Evolutionary conservation across 2,888 invertebrate species (phyloP).

Genomic region (Nephrotoma appendiculata): DNA sequence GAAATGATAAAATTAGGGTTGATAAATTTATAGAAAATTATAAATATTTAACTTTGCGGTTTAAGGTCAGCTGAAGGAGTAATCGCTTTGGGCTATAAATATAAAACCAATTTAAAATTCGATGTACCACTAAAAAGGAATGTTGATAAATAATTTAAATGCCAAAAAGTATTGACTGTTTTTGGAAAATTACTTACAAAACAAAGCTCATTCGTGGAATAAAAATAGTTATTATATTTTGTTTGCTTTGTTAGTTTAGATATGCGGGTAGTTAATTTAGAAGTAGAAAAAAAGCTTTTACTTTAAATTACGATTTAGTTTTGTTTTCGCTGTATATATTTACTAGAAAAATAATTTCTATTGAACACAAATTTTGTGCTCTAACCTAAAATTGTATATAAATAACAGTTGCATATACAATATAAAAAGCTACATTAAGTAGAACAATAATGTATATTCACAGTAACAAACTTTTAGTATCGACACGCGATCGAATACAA

Average conservation of each 20-base stretch:
- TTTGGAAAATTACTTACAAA: background rate
- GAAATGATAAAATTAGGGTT: background rate
- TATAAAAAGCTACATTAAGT: background rate
- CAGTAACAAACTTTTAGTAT: background rate
- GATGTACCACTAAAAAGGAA: background rate
- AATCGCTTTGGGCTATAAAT: background rate
- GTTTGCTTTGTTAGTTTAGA: background rate
- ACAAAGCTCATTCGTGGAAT: background rate
- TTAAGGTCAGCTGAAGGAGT: background rate
- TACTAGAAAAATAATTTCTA: background rate
- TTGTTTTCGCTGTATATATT: background rate
- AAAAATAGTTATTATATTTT: background rate
- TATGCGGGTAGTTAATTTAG: background rate
- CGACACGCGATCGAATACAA: background rate
- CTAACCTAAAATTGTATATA: background rate
- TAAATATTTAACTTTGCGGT: background rate
- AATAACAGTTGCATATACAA: background rate
- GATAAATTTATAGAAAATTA: background rate
- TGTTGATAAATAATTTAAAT: background rate
- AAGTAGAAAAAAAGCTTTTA: background rate
- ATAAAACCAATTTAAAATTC: background rate
- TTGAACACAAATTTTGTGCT: background rate
- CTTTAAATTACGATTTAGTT: background rate
- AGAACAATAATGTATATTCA: background rate
- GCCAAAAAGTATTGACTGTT: background rate